These are phyloP conservation scores for Schizopygopsis malacanthus DNA, from an alignment of 2,797 vertebrate species.

Conservation along the genomic window DNA sequence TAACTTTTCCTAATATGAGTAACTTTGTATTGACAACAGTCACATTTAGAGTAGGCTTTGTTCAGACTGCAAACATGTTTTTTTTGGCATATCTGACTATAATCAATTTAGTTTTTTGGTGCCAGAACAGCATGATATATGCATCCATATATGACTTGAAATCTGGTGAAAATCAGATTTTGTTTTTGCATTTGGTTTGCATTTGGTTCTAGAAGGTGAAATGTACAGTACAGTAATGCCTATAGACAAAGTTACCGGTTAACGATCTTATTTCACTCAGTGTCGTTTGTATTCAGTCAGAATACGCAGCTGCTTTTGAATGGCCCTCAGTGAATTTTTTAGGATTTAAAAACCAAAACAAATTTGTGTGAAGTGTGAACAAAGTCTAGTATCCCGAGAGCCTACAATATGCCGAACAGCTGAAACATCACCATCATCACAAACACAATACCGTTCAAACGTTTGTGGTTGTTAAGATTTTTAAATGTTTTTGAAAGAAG, in stretches of 20 bases:
- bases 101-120: neutral
- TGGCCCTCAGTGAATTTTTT: neutral
- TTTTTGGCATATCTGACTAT: too few species aligned
- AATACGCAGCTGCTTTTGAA: neutral
- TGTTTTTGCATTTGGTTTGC: neutral
- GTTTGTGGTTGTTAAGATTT: neutral
- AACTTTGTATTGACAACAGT: neutral
- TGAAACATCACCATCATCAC: neutral
- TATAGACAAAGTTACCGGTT: neutral
- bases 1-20: constrained; percentile 21
- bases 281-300: neutral
- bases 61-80: neutral
- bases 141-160: neutral
- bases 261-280: neutral
- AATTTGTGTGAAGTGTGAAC: neutral
- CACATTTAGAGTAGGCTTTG: neutral
- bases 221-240: neutral
- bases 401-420: neutral
- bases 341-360: neutral
- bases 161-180: neutral
- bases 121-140: neutral
- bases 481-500: neutral
- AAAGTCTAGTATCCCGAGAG: neutral
- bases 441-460: neutral
- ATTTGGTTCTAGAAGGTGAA: neutral